Base-by-base conservation (phyloP, 1,140 invertebrate genomes). In the Sycophila sp. region DNA sequence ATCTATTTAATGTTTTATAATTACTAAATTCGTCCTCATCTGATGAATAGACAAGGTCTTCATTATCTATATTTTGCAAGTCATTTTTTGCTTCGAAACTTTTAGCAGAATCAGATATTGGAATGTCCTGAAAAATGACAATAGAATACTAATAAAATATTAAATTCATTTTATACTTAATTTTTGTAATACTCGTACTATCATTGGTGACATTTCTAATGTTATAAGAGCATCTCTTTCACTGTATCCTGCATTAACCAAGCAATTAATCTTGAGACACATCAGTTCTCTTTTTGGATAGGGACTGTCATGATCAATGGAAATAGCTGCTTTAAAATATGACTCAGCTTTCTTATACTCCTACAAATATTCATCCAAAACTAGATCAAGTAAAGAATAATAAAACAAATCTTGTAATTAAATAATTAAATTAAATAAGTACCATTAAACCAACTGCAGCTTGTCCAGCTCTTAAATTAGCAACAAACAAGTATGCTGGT, bases 361-460 rank as follows among this genome's bases (percentile, higher is more conserved):
- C 45, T 63, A 8, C 13, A 63, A 51, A 49, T 34, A 63, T 45
- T 17, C 6, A 45, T 45, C n/a, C 22, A 13, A 56, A 56, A 56
- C 32, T n/a, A n/a, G n/a, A n/a, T n/a, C 19, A 56, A 36, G 11
- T 34, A 5, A 56, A n/a, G n/a, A n/a, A n/a, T 34, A 34, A 22
- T 36, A 34, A 56, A 34, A 17, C n/a, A 8, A 22, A 56, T 56
- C 2, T 34, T 19, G 19, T n/a, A 34, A 17, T 13, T 17, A 34
- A n/a, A n/a, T n/a, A 38, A 15, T 22, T 13, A 4, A 58, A n/a
- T 15, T 34, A 32, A 26, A 55, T 56, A 32, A n/a, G 6, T 45
- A 62, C 58, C 45, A 49, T 10, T 15, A 63, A 34, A 10, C 6
- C 26, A 49, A 22, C 47, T 3, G 7, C 19, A 63, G 45, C 60